Evolutionary conservation across 2,888 invertebrate species (phyloP).

Genomic region (Suillia variegata): DNA sequence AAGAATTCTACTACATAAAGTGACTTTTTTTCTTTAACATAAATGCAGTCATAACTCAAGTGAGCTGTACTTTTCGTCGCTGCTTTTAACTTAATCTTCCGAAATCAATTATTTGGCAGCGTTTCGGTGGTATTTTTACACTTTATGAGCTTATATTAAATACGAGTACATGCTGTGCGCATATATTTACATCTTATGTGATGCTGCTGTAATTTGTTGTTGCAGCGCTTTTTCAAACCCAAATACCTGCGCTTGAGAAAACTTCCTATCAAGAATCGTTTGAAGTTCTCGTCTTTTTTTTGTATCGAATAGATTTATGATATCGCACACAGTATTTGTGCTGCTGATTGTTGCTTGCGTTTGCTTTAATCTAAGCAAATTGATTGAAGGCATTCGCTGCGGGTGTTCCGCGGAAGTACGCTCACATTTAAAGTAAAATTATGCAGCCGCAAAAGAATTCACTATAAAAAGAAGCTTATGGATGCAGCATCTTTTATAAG

Average conservation of each 20-base stretch:
- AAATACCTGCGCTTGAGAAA: not conserved
- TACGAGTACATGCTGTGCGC: not conserved
- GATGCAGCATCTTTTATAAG: too few species aligned
- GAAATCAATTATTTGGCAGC: not conserved
- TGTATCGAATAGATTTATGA: slow-evolving; percentile 4
- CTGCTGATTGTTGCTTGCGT: too few species aligned
- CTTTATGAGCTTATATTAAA: not conserved
- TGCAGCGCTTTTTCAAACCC: not conserved
- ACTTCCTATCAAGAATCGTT: slow-evolving; percentile 1
- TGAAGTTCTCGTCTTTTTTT: slow-evolving; percentile 2
- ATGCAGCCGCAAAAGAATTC: too few species aligned
- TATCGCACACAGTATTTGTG: not conserved
- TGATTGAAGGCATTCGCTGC: slow-evolving; percentile 25
- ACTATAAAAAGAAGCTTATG: too few species aligned
- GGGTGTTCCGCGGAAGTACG: slow-evolving; percentile 9
- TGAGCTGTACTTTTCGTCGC: not conserved
- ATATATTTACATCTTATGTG: not conserved
- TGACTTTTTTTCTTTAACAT: too few species aligned
- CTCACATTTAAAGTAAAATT: not conserved
- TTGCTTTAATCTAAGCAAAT: slow-evolving; percentile 26
- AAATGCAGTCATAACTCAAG: too few species aligned
- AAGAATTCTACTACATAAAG: too few species aligned
- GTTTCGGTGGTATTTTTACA: not conserved
- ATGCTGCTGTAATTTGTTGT: not conserved
- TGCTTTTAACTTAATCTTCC: not conserved